Conservation (phyloP, 1,140 invertebrate species). For the Drosophila parabipectinata region DNA sequence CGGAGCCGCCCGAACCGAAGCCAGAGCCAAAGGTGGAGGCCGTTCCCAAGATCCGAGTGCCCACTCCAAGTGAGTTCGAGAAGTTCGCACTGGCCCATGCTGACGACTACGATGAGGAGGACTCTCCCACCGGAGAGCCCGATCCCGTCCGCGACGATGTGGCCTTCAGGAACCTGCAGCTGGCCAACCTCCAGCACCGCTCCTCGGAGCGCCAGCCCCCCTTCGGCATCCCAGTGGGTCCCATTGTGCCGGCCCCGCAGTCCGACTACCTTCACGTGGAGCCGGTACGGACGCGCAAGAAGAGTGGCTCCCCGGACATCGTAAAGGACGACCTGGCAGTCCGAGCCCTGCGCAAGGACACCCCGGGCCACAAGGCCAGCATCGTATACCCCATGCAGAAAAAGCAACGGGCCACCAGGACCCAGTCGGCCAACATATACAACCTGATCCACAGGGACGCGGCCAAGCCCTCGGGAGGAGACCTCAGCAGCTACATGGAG, state of each 20-base stretch:
- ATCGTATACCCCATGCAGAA: constrained; percentile 83
- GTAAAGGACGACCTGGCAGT: constrained; percentile 95
- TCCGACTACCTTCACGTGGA: constrained; percentile 93
- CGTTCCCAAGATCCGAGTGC: constrained; percentile 87
- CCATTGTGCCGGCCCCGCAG: constrained; percentile 88
- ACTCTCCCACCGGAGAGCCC: constrained; percentile 87
- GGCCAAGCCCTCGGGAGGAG: constrained; percentile 80
- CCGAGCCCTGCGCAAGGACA: constrained; percentile 92
- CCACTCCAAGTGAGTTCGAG: constrained; percentile 79
- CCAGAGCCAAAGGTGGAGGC: constrained; percentile 86
- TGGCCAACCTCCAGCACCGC: constrained; percentile 89
- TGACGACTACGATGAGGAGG: constrained; percentile 84
- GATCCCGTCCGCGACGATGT: constrained; percentile 93
- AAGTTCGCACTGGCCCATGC: constrained; percentile 76
- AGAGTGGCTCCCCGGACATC: constrained; percentile 88
- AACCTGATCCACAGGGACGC: constrained; percentile 87
- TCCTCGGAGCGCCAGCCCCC: constrained; percentile 92
- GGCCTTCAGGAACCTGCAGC: constrained; percentile 90
- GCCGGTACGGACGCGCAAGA: constrained; percentile 57
- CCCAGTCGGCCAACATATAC: constrained; percentile 92
- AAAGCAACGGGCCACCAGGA: constrained; percentile 91
- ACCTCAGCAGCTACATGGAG: constrained; percentile 77
- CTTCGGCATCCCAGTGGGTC: constrained; percentile 94
- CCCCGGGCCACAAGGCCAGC: constrained; percentile 65
- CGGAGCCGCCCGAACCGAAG: constrained; percentile 89